Evolutionary conservation across 1,140 invertebrate genomes (phyloP), one percentile per base, ranked within the genome.

Genomic region (Pseudomyrmex gracilis): DNA sequence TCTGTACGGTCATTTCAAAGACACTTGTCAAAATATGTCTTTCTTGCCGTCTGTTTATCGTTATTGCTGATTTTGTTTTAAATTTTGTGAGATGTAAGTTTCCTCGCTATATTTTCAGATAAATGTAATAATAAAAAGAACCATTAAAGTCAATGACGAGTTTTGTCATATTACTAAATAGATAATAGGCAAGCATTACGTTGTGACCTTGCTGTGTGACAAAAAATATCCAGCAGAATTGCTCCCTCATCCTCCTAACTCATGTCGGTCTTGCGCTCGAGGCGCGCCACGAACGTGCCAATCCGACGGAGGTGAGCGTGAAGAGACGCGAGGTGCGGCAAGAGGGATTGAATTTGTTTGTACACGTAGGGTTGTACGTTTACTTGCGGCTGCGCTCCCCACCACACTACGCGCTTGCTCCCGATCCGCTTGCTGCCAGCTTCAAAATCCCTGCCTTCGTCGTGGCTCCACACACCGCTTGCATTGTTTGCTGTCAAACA

Each of bases 401-500:
- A 91, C 92, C 55, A 83, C 13, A 20, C 15, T 66, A 61, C 13
- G 22, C 55, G 58, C 49, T 15, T 5, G 12, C n/a, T 73, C 51
- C 10, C 43, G 34, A 66, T 70, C 2, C 34, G 49, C 70, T 86
- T 49, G 61, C 74, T 45, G 57, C 78, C 77, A 89, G 73, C 86
- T 85, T 82, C 83, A 66, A 87, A 86, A 87, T 78, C 78, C 87
- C 82, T 57, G 73, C 86, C 84, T 57, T 68, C 78, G 57, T 51
- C 61, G 70, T 67, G 64, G 83, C 15, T 64, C 83, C 74, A 67
- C 74, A 67, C 85, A 67, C 82, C 90, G 90, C 91, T 91, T 90
- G 89, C 92, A 92, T 91, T 92, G 89, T 93, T 93, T 93, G 90
- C 89, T 90, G 92, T 92, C 92, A 93, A 93, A 93, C 93, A 93